Evolutionary conservation across 2,888 invertebrate genomes (phyloP).

Genomic region (Rhodophaea formosa): DNA sequence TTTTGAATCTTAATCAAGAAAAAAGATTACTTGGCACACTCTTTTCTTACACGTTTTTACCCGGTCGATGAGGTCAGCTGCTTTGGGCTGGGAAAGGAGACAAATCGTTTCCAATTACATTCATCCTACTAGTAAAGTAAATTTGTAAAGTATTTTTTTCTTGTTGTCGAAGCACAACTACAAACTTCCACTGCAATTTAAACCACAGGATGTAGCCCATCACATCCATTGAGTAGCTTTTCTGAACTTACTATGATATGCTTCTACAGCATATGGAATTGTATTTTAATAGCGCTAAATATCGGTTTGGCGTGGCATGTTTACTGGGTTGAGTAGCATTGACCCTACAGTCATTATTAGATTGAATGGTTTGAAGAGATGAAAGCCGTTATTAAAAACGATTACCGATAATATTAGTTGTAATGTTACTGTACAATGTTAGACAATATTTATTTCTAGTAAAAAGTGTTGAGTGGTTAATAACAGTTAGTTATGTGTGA

Average conservation of each 20-base stretch:
- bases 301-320: constrained; percentile 30
- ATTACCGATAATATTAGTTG: neutral
- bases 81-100: too few relatives aligned
- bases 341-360: constrained; percentile 52
- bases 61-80: too few relatives aligned
- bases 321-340: constrained; percentile 45
- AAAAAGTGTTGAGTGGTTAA: too few relatives aligned
- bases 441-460: too few relatives aligned
- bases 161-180: constrained; percentile 42
- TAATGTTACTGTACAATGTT: neutral
- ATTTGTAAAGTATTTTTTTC: neutral
- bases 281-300: constrained; percentile 33
- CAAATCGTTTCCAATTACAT: too few relatives aligned
- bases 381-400: constrained; percentile 33
- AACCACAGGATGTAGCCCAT: constrained; percentile 74
- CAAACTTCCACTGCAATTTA: constrained; percentile 68
- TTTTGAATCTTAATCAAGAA: too few relatives aligned
- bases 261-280: constrained; percentile 31
- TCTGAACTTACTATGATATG: constrained; percentile 44
- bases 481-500: too few relatives aligned
- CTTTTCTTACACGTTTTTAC: too few relatives aligned
- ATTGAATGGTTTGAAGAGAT: constrained; percentile 43
- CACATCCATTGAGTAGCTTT: constrained; percentile 65
- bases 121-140: too few relatives aligned
- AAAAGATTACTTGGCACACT: too few relatives aligned